phyloP scores from a whole-genome alignment of 1,140 invertebrate species.

The Parasteatoda tepidariorum region DNA sequence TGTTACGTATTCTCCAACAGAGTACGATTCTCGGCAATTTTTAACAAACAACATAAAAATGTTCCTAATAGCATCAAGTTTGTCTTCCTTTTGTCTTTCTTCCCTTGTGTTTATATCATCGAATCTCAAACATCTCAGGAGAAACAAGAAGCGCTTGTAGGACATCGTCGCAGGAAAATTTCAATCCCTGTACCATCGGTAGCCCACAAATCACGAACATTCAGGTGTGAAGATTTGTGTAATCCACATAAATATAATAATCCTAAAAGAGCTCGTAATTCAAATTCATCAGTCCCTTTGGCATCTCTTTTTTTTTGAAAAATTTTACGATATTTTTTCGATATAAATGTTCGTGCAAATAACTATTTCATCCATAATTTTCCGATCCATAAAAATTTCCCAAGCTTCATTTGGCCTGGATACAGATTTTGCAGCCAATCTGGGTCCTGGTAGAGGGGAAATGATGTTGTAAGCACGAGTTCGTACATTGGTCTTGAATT shows the following conservation, averaged over 20 bases:
- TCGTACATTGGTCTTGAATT: neutral
- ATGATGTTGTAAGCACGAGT: neutral
- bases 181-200: slow-evolving; percentile 18
- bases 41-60: slow-evolving; percentile 60
- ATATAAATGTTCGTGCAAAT: neutral
- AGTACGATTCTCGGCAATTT: slow-evolving; percentile 58
- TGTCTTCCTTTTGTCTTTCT: neutral
- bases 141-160: slow-evolving; percentile 17
- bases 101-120: slow-evolving; percentile 42
- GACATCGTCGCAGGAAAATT: slow-evolving; percentile 3
- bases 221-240: slow-evolving; percentile 21
- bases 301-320: neutral
- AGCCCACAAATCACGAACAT: slow-evolving; percentile 18
- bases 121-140: slow-evolving; percentile 49
- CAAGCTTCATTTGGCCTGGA: neutral
- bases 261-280: slow-evolving; percentile 41
- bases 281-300: neutral
- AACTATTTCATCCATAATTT: neutral
- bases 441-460: neutral
- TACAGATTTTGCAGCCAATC: neutral
- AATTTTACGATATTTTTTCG: neutral
- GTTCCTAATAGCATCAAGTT: slow-evolving; percentile 44
- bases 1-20: slow-evolving; percentile 47
- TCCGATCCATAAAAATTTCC: too few relatives aligned
- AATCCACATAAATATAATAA: slow-evolving; percentile 36